Conservation (phyloP, 2,888 invertebrate species). For the Lasioglossum figueresi region DNA sequence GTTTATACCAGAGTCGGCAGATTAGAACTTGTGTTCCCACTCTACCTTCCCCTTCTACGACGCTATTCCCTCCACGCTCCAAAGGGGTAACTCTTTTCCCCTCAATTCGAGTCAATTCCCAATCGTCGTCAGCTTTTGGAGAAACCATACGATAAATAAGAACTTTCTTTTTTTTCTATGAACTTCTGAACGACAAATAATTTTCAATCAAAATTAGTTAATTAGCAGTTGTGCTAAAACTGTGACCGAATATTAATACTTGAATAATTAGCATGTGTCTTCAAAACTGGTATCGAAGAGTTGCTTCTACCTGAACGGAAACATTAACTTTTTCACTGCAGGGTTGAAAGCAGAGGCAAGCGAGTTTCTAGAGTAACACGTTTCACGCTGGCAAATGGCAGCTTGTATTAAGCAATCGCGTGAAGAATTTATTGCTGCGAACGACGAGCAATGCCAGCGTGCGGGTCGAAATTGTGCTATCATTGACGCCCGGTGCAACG, state of each 20-base stretch:
- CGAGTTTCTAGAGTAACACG: neutral
- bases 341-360: neutral
- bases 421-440: neutral
- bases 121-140: no score
- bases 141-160: no score
- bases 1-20: no score
- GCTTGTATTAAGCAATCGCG: conserved; percentile 1
- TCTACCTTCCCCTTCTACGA: no score
- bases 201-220: neutral
- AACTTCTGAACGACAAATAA: no score
- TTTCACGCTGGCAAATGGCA: neutral
- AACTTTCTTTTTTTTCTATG: no score
- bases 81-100: no score
- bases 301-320: neutral
- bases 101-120: no score
- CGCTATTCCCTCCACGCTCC: no score
- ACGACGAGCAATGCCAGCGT: neutral
- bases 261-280: neutral
- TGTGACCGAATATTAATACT: neutral
- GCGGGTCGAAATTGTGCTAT: conserved; percentile 2
- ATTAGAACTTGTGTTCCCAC: no score
- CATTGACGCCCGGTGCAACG: conserved; percentile 16
- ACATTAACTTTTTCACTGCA: neutral
- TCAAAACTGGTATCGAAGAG: neutral
- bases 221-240: neutral